Evolutionary conservation across 2,888 invertebrate genomes (phyloP).

Genomic region (Nesidiocoris tenuis): DNA sequence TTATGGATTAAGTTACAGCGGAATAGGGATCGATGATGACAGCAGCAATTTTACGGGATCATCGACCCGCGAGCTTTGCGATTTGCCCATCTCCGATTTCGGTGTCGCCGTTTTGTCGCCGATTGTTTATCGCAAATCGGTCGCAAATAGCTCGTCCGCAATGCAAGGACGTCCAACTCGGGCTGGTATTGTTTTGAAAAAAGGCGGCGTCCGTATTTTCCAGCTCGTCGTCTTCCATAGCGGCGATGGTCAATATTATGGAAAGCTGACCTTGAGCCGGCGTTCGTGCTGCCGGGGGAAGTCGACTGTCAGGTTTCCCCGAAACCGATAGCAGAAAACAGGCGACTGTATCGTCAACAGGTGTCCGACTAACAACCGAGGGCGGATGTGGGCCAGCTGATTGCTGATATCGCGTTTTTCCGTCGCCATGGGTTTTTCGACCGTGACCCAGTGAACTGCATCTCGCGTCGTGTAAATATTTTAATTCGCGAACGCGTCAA

Average conservation of each 20-base stretch:
- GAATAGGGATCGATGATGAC: too few relatives aligned
- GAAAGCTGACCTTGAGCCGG: slow-evolving; percentile 20
- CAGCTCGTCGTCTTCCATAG: background rate
- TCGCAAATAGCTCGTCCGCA: background rate
- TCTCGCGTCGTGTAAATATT: background rate
- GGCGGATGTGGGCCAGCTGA: background rate
- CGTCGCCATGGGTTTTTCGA: background rate
- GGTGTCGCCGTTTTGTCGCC: too few relatives aligned
- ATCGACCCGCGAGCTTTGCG: too few relatives aligned
- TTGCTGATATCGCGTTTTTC: background rate
- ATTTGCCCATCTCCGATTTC: too few relatives aligned
- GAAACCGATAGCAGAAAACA: slow-evolving; percentile 5
- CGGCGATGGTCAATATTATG: slow-evolving; percentile 12
- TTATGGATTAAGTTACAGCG: too few relatives aligned
- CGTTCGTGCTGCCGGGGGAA: background rate
- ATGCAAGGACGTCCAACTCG: background rate
- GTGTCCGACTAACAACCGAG: background rate
- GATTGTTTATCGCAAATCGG: background rate
- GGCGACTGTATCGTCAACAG: background rate
- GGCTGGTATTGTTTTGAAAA: background rate
- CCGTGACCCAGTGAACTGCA: slow-evolving; percentile 5
- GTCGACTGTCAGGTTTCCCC: background rate
- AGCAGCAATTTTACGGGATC: too few relatives aligned
- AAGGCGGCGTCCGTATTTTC: background rate
- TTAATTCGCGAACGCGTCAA: background rate